Evolutionary conservation across 2,888 invertebrate genomes (phyloP), one percentile per base, ranked within the genome.

Genomic region (Gastrophysa polygoni): DNA sequence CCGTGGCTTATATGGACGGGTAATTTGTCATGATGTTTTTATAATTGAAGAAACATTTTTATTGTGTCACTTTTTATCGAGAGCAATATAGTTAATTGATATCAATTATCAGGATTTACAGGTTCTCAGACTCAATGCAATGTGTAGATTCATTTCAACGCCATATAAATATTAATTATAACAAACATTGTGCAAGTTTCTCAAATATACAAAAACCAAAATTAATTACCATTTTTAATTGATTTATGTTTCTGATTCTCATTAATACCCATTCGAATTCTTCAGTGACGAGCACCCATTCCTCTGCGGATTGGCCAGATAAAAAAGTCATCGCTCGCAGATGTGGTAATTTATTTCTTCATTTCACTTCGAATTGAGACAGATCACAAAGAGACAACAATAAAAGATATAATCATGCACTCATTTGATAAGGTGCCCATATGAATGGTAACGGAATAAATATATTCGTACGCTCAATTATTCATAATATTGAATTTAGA

Each of bases 41-140:
- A 69, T 72, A 74, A 74, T 72, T 72, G 71, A 71, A 66, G 69
- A 69, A 73, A 75, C 76, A 75, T 75, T 77, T 76, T 78, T 77
- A 78, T 80, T 77, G 78, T 78, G 74, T 69, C 74, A 71, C 68
- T 78, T 78, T 79, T 79, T 79, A 65, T 71, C 64, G 50, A 61
- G 64, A 47, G 65, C 68, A 71, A 73, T 74, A 73, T 67, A 67
- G 68, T 70, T 77, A 79, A 78, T 78, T 78, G 78, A 78, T 79
- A 78, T 78, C 78, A 78, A 78, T 80, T 79, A 77, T 77, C 76
- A 74, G 75, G 79, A 79, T 77, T 77, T 78, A 78, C 77, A 75
- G 76, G 77, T 76, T 75, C 65, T 59, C 66, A 68, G 68, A 70
- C 68, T 72, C 71, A 70, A 70, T 70, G 72, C 70, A 65, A 73